Conservation (phyloP, 2,113 vertebrate species). For the Benitochromis conjunctus region DNA sequence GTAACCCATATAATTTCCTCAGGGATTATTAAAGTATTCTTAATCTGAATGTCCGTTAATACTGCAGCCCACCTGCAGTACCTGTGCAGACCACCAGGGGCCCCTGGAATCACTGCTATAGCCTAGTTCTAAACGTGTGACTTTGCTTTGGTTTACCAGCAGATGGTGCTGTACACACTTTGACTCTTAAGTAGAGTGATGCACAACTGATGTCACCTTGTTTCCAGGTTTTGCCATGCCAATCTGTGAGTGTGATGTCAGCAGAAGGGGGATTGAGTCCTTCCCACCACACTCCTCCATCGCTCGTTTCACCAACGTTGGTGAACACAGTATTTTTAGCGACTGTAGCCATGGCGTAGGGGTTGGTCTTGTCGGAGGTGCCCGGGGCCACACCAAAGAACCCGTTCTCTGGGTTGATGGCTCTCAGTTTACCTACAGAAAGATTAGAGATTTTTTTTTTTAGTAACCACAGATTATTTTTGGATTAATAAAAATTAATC, state of each 20-base stretch:
- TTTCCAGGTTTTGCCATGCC: conserved; percentile 88
- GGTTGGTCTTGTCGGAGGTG: conserved; percentile 94
- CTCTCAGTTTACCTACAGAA: conserved; percentile 86
- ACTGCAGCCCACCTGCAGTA: neutral
- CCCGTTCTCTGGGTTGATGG: conserved; percentile 97
- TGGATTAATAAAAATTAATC: neutral
- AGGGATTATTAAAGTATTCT: neutral
- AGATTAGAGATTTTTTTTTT: neutral
- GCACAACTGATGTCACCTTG: conserved; percentile 63
- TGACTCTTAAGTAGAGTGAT: neutral
- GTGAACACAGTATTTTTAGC: conserved; percentile 92
- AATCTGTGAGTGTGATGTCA: conserved; percentile 81
- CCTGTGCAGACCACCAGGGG: neutral
- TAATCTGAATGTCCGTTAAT: neutral
- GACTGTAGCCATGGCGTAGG: conserved; percentile 92
- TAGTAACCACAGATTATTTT: neutral
- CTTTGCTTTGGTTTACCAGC: neutral
- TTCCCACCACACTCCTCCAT: conserved; percentile 94
- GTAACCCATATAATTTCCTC: neutral
- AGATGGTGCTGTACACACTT: neutral
- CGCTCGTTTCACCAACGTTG: conserved; percentile 92
- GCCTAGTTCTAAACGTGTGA: neutral
- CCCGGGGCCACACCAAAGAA: conserved; percentile 97
- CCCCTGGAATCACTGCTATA: fast-evolving
- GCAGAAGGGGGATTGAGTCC: conserved; percentile 79